phyloP scores from a whole-genome alignment of 1,140 invertebrate genomes.

The Proales similis region DNA sequence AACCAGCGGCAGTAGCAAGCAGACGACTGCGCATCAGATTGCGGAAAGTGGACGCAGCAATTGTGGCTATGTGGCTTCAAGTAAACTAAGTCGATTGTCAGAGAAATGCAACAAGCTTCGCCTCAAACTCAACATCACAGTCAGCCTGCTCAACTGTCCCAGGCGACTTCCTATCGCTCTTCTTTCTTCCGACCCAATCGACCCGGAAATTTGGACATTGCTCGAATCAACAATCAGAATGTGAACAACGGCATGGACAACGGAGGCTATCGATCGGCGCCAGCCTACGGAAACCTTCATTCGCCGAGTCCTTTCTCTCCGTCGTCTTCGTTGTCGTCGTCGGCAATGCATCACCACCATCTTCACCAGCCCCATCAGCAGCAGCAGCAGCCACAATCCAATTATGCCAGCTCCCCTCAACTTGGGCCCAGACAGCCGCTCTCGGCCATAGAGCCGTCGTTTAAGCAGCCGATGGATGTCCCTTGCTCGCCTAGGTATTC shows the following conservation, averaged over 20 bases:
- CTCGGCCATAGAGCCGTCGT: background rate
- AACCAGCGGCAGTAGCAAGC: too few species aligned
- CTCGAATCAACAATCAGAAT: slow-evolving; percentile 15
- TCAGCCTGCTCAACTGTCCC: background rate
- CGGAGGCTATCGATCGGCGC: background rate
- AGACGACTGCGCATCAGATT: too few species aligned
- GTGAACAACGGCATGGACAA: background rate
- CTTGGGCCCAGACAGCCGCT: slow-evolving; percentile 14
- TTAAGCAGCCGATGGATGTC: slow-evolving; percentile 10
- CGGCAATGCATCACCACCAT: too few species aligned
- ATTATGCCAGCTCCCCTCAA: slow-evolving; percentile 14
- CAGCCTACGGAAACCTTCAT: slow-evolving; percentile 29
- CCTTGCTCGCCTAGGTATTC: slow-evolving; percentile 5
- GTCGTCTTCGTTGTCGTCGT: too few species aligned
- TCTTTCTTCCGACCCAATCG: slow-evolving; percentile 36
- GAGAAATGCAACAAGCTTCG: slow-evolving; percentile 1
- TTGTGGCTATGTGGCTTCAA: too few species aligned
- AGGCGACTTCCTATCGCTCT: slow-evolving; percentile 31
- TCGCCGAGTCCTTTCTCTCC: too few species aligned
- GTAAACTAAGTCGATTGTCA: too few species aligned
- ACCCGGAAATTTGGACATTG: slow-evolving; percentile 36
- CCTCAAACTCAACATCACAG: slow-evolving; percentile 23
- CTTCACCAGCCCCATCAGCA: slow-evolving; percentile 12
- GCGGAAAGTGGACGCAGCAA: too few species aligned
- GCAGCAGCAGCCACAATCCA: slow-evolving; percentile 1